A percentile compares a stretch with the other conserved stretches of the same genome.
phyloP scores from a whole-genome alignment of 2,113 vertebrate species.

The Recurvirostra avosetta region DNA sequence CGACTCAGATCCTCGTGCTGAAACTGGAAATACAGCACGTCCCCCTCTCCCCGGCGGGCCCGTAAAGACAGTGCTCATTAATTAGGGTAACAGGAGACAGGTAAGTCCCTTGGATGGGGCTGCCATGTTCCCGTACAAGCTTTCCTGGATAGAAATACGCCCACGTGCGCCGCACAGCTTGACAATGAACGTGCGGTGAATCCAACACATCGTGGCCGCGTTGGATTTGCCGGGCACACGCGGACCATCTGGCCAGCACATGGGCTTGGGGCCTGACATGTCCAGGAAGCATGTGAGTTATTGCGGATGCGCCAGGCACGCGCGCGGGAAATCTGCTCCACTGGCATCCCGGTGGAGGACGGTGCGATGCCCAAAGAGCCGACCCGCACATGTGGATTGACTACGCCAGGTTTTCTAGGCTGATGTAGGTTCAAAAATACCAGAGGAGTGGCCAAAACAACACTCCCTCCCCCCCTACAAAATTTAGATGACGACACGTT shows the following conservation, averaged over 20 bases:
- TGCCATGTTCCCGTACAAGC: accelerated
- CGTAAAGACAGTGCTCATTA: accelerated
- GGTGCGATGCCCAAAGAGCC: not conserved
- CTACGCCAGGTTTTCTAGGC: accelerated
- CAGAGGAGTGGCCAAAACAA: not conserved
- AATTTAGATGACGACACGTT: not conserved
- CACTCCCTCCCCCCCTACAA: accelerated
- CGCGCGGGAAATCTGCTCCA: accelerated
- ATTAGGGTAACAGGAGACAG: not conserved
- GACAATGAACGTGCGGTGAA: accelerated
- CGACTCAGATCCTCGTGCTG: accelerated
- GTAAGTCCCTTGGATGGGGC: not conserved
- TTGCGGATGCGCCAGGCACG: accelerated
- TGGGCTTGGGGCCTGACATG: accelerated
- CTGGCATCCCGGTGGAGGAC: accelerated
- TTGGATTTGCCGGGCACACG: not conserved
- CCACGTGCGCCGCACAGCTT: not conserved
- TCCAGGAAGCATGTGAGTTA: not conserved
- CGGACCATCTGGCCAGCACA: not conserved
- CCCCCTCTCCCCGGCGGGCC: not conserved
- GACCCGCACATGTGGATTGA: not conserved
- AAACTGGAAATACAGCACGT: not conserved
- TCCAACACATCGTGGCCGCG: not conserved
- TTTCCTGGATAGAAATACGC: not conserved
- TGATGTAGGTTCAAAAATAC: not conserved